Conservation (phyloP, 1,140 invertebrate species). For the Centruroides sculpturatus region DNA sequence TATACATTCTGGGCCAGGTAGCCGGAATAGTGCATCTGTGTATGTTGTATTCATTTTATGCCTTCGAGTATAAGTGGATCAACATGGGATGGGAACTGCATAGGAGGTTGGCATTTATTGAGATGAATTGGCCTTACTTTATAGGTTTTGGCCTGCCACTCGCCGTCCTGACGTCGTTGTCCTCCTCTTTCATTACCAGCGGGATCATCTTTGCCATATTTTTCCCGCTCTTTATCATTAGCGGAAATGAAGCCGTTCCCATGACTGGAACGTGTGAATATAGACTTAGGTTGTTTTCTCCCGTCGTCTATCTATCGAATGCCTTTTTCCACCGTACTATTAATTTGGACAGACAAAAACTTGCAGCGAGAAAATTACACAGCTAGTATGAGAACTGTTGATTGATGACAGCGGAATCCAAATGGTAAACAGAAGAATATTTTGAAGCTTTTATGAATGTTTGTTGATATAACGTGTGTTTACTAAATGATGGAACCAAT, state of each 20-base stretch:
- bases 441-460: no score
- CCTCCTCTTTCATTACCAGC: constrained; percentile 47
- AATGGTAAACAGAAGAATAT: no score
- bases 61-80: constrained; percentile 96
- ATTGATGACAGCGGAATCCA: no score
- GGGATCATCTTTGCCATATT: constrained; percentile 83
- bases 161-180: constrained; percentile 63
- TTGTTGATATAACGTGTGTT: no score
- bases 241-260: constrained; percentile 66
- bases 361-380: no score
- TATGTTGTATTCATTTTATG: constrained; percentile 83
- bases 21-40: constrained; percentile 69
- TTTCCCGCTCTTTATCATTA: constrained; percentile 85
- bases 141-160: constrained; percentile 83
- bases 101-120: constrained; percentile 70
- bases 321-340: no score
- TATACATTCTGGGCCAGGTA: constrained; percentile 52
- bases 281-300: not conserved
- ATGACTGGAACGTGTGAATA: not conserved
- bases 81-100: constrained; percentile 92
- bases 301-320: not conserved
- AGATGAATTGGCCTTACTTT: constrained; percentile 92
- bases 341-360: no score
- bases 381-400: no score
- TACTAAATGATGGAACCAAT: no score